Conservation (phyloP, 2,797 vertebrate genomes). For the Anguilla megastoma region DNA sequence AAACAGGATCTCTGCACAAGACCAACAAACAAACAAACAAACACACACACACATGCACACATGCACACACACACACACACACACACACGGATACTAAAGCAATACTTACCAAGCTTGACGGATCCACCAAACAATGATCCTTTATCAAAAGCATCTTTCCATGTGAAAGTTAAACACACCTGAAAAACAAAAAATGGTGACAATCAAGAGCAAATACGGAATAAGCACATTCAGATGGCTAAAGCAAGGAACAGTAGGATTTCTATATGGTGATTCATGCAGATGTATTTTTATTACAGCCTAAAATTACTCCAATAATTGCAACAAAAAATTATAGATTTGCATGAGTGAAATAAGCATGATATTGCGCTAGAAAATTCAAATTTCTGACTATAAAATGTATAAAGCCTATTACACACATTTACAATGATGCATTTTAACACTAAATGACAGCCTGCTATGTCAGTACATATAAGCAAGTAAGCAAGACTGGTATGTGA, state of each 20-base stretch:
- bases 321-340: neutral
- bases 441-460: neutral
- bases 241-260: neutral
- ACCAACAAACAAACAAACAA: no score
- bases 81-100: neutral
- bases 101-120: slow-evolving; percentile 86
- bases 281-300: neutral
- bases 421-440: neutral
- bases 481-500: neutral
- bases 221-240: neutral
- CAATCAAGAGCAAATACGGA: neutral
- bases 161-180: slow-evolving; percentile 97
- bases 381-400: neutral
- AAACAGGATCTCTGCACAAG: no score
- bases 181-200: slow-evolving; percentile 55
- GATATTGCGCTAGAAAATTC: no score
- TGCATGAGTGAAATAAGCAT: no score
- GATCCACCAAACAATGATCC: slow-evolving; percentile 96
- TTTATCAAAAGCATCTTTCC: slow-evolving; percentile 99
- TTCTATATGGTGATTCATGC: neutral
- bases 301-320: neutral
- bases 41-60: neutral
- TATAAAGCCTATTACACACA: neutral
- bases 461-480: neutral
- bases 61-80: neutral